Percentiles rank a stretch among this genome's conserved stretches.
These are phyloP conservation scores for Montifringilla adamsi DNA, from an alignment of 2,113 vertebrate species.

Conservation along the genomic window DNA sequence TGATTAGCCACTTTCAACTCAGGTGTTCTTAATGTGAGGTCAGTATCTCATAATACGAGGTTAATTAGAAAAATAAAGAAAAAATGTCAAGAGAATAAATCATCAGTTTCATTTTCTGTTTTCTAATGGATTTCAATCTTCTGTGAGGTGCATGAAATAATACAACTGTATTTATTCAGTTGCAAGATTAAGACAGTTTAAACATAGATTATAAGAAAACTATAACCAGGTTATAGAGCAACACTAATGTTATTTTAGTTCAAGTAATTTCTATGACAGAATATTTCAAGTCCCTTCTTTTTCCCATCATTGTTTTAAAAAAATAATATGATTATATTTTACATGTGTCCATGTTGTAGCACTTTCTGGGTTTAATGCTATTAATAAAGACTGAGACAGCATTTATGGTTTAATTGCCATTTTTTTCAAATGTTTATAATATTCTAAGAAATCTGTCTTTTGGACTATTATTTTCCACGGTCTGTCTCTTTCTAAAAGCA, in stretches of 20 bases:
- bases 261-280: background rate
- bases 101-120: background rate
- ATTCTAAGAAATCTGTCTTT: background rate
- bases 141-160: rapidly evolving
- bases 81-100: conserved; percentile 44
- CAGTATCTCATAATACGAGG: conserved; percentile 16
- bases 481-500: conserved; percentile 5
- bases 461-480: background rate
- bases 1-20: conserved; percentile 37
- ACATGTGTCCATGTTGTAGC: background rate
- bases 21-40: conserved; percentile 29
- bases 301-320: background rate
- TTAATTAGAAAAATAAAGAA: conserved; percentile 61
- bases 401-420: background rate
- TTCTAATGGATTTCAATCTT: background rate
- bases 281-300: background rate
- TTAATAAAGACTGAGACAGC: background rate
- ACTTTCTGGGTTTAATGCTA: background rate
- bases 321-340: background rate
- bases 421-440: conserved; percentile 16
- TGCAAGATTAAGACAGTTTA: background rate
- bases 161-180: background rate
- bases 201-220: background rate
- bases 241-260: background rate
- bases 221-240: background rate